A percentile compares a stretch with the other conserved stretches of the same genome.
Conservation (phyloP, 2,888 invertebrate species). For the Drosophila mimica region DNA sequence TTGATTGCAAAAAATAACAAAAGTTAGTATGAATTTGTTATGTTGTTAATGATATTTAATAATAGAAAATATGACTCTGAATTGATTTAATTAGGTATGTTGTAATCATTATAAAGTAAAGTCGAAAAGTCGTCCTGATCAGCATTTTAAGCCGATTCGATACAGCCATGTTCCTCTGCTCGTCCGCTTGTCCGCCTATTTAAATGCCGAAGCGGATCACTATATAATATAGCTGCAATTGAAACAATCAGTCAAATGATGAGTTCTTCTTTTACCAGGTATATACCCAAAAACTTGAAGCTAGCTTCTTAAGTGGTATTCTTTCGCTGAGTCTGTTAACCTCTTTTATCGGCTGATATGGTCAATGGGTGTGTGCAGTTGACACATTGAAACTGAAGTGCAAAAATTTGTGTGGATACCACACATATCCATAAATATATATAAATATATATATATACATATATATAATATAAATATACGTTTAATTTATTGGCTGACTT, state of each 20-base stretch:
- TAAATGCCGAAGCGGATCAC: not conserved
- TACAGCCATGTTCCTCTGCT: not conserved
- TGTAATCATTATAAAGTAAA: not conserved
- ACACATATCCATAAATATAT: too few relatives aligned
- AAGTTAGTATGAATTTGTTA: not conserved
- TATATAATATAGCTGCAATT: not conserved
- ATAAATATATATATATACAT: too few relatives aligned
- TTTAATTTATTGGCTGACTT: not conserved
- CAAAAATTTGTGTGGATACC: not conserved
- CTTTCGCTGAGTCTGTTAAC: slow-evolving; percentile 2
- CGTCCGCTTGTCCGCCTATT: not conserved
- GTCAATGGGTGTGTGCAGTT: not conserved
- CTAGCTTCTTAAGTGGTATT: not conserved
- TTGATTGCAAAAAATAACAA: not conserved
- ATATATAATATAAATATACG: too few relatives aligned
- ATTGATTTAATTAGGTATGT: not conserved
- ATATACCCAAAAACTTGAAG: not conserved
- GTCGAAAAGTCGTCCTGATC: not conserved
- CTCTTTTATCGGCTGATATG: slow-evolving; percentile 4
- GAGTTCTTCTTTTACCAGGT: not conserved
- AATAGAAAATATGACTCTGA: not conserved
- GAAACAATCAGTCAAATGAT: not conserved
- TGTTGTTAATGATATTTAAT: not conserved
- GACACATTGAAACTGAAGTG: not conserved
- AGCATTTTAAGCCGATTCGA: not conserved